Evolutionary conservation across 1,140 invertebrate species (phyloP).

Genomic region (Oedothorax gibbosus): DNA sequence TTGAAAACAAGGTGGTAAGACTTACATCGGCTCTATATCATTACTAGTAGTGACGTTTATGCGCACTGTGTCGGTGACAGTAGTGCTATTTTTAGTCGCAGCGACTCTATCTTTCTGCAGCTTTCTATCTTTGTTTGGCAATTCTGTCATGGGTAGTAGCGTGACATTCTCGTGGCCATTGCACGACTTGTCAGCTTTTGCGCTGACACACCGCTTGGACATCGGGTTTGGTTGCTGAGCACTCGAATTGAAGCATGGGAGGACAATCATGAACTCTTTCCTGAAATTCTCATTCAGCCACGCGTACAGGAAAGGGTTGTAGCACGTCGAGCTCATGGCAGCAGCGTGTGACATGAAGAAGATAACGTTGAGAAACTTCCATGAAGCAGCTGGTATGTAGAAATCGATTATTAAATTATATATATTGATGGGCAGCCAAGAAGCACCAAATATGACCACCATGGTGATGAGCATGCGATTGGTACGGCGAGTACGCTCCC

Average conservation of each 20-base stretch:
- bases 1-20: not conserved
- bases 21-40: conserved; percentile 44
- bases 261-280: conserved; percentile 64
- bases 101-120: conserved; percentile 52
- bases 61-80: conserved; percentile 45
- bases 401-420: conserved; percentile 72
- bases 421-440: conserved; percentile 72
- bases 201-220: conserved; percentile 17
- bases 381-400: conserved; percentile 67
- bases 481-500: conserved; percentile 65
- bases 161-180: conserved; percentile 59
- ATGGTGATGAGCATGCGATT: conserved; percentile 70
- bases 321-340: conserved; percentile 73
- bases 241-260: conserved; percentile 58
- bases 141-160: conserved; percentile 45
- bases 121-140: conserved; percentile 43
- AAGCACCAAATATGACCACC: conserved; percentile 70
- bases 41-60: conserved; percentile 52
- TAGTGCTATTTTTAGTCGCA: conserved; percentile 40
- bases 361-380: conserved; percentile 67
- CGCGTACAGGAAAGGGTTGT: conserved; percentile 73
- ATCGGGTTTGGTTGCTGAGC: not conserved
- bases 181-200: conserved; percentile 54
- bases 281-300: conserved; percentile 68
- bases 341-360: conserved; percentile 72